Percentiles rank a stretch among this genome's conserved stretches.
Conservation (phyloP, 2,888 invertebrate species). For the Apantesis nais region DNA sequence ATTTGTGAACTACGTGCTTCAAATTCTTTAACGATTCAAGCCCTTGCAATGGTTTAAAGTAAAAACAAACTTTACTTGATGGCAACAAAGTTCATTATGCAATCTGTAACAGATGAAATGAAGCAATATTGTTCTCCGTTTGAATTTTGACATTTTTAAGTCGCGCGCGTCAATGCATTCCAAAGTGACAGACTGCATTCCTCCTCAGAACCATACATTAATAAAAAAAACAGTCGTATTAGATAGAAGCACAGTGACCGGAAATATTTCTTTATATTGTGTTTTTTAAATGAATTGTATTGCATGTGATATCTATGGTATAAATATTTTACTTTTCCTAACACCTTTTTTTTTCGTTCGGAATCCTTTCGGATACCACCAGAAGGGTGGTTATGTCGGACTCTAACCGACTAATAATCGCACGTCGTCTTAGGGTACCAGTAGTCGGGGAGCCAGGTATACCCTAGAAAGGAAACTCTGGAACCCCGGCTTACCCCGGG, state of each 20-base stretch:
- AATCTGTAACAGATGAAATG: slow-evolving; percentile 11
- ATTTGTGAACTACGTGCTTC: slow-evolving; percentile 15
- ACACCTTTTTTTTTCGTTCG: too few relatives aligned
- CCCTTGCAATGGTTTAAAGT: slow-evolving; percentile 17
- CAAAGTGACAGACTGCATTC: slow-evolving; percentile 44
- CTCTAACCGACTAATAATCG: too few relatives aligned
- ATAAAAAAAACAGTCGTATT: slow-evolving; percentile 49
- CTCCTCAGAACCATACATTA: slow-evolving; percentile 38
- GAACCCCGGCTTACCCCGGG: too few relatives aligned
- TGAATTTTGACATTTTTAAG: slow-evolving; percentile 29
- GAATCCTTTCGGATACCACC: too few relatives aligned
- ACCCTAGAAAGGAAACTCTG: too few relatives aligned
- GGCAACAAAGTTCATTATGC: slow-evolving; percentile 4
- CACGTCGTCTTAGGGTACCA: too few relatives aligned
- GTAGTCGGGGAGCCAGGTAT: too few relatives aligned
- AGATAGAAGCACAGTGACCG: slow-evolving; percentile 39
- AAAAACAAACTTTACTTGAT: slow-evolving; percentile 12
- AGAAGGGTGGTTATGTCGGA: too few relatives aligned
- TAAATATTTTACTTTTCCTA: too few relatives aligned
- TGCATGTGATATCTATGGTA: background rate
- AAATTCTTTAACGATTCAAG: slow-evolving; percentile 36
- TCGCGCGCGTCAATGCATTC: slow-evolving; percentile 41
- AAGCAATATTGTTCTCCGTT: slow-evolving; percentile 21
- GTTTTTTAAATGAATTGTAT: background rate
- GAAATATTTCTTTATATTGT: slow-evolving; percentile 8